Evolutionary conservation across 1,140 invertebrate species (phyloP).

Genomic region (Ylistrum balloti): DNA sequence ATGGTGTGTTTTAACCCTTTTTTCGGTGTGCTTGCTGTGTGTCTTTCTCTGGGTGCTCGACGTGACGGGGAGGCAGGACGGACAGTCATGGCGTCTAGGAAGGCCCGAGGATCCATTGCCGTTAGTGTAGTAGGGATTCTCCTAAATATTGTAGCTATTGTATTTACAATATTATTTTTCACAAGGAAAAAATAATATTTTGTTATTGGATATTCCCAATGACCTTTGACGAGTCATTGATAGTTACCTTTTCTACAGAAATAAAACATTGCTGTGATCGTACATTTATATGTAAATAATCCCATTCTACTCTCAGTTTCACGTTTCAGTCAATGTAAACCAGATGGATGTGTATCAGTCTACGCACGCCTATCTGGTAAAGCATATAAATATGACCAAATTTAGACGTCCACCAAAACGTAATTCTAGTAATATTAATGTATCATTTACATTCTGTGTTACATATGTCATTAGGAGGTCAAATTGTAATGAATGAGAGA

Average conservation of each 20-base stretch:
- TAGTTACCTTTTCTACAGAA: neutral
- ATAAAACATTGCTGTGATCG: neutral
- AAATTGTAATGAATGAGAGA: too few species aligned
- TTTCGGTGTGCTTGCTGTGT: constrained; percentile 42
- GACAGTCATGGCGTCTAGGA: neutral
- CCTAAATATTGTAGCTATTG: neutral
- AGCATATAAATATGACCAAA: too few species aligned
- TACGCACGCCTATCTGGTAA: too few species aligned
- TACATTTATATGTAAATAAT: neutral
- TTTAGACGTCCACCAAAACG: too few species aligned
- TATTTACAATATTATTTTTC: constrained; percentile 24
- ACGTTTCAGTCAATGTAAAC: too few species aligned
- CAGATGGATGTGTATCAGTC: too few species aligned
- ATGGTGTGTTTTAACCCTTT: constrained; percentile 42
- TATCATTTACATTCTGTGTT: too few species aligned
- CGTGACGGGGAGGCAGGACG: neutral
- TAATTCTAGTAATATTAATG: too few species aligned
- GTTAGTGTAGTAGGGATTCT: constrained; percentile 16
- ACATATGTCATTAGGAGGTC: too few species aligned
- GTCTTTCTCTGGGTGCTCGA: neutral
- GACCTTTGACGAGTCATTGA: neutral
- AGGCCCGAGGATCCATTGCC: neutral
- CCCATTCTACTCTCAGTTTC: too few species aligned
- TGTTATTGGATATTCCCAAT: neutral
- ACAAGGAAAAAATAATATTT: neutral